Conservation (phyloP, 2,113 vertebrate genomes). For the Muscicapa adusta region DNA sequence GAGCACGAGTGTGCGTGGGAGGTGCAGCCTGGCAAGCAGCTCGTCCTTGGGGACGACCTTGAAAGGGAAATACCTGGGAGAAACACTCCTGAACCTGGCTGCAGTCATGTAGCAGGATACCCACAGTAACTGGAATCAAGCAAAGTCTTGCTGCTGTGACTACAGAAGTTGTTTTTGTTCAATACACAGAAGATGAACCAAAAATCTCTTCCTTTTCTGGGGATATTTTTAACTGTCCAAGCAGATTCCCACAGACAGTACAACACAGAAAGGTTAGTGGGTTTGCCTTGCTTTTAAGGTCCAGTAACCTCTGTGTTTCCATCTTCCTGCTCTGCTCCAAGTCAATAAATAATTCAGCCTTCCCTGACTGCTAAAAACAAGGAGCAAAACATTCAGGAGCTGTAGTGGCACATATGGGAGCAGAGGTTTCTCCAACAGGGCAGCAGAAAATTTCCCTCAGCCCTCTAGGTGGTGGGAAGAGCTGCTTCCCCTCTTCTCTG, state of each 20-base stretch:
- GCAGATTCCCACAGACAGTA: background rate
- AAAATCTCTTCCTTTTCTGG: background rate
- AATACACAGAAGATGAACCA: background rate
- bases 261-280: background rate
- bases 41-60: background rate
- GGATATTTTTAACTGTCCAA: conserved; percentile 7
- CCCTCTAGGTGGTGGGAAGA: background rate
- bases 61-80: background rate
- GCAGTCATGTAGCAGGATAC: background rate
- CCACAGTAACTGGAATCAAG: background rate
- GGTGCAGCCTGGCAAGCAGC: background rate
- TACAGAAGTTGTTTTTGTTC: background rate
- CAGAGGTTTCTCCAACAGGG: background rate
- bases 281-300: background rate
- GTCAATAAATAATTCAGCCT: conserved; percentile 15
- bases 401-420: background rate
- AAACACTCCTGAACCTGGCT: background rate
- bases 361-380: background rate
- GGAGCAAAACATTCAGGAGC: background rate
- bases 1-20: background rate
- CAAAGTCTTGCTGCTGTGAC: background rate
- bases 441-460: background rate
- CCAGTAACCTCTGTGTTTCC: background rate
- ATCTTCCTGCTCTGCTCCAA: background rate
- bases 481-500: background rate